Conservation (phyloP, 1,140 invertebrate genomes). For the Phocides pigmalion region DNA sequence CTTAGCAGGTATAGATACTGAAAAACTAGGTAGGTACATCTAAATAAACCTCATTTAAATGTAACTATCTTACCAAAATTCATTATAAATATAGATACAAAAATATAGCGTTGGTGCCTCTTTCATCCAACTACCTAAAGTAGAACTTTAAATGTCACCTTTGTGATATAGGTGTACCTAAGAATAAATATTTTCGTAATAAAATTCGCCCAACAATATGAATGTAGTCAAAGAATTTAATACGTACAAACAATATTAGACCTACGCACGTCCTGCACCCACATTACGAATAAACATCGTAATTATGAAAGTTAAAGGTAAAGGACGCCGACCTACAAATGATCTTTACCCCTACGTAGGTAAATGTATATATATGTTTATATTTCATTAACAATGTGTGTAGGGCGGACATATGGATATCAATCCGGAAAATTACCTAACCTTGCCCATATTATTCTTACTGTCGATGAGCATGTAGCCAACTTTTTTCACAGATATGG, state of each 20-base stretch:
- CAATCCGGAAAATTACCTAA: too few relatives aligned
- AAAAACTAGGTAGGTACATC: too few relatives aligned
- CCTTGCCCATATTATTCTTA: too few relatives aligned
- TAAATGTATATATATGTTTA: constrained; percentile 10
- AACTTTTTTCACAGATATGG: too few relatives aligned
- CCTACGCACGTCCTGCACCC: constrained; percentile 55
- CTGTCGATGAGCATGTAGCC: too few relatives aligned
- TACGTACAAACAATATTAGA: constrained; percentile 10
- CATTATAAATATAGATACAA: too few relatives aligned
- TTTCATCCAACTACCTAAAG: too few relatives aligned
- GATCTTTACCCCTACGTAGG: constrained; percentile 14
- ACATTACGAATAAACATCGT: constrained; percentile 32
- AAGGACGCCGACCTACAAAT: constrained; percentile 23
- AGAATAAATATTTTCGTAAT: not conserved
- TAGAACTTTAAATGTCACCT: too few relatives aligned
- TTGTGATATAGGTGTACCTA: not conserved
- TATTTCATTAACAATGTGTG: constrained; percentile 12
- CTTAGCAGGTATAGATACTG: too few relatives aligned
- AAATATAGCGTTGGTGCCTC: too few relatives aligned
- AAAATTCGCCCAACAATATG: not conserved
- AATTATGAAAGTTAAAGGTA: constrained; percentile 40
- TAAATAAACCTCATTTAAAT: too few relatives aligned
- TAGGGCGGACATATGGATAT: not conserved
- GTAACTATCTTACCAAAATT: too few relatives aligned
- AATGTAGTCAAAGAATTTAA: constrained; percentile 21